phyloP scores from a whole-genome alignment of 1,140 invertebrate species.

The Odontomachus brunneus region DNA sequence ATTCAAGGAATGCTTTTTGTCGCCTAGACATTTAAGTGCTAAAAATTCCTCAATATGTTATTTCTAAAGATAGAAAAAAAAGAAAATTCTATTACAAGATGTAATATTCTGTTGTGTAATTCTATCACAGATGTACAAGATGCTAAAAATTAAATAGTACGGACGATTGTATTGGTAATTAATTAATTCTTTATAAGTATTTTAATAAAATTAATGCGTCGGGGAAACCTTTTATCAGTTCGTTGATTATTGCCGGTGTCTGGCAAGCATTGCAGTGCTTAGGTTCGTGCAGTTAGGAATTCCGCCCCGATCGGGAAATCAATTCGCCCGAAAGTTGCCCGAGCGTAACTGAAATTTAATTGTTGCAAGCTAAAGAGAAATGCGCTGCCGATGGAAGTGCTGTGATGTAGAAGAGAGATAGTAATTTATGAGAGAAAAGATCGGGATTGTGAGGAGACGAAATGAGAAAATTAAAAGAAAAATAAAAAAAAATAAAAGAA shows the following conservation, averaged over 20 bases:
- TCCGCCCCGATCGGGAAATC: not conserved
- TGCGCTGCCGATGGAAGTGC: not conserved
- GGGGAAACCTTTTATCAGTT: not conserved
- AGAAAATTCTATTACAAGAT: conserved; percentile 5
- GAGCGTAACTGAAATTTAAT: conserved; percentile 5
- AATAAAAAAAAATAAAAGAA: conserved; percentile 3
- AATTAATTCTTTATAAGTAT: conserved; percentile 9
- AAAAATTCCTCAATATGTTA: too few species aligned
- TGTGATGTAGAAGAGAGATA: conserved; percentile 8
- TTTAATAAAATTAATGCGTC: conserved; percentile 25
- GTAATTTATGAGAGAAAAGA: conserved; percentile 26
- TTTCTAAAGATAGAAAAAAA: not conserved
- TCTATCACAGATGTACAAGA: conserved; percentile 11
- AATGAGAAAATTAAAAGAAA: not conserved
- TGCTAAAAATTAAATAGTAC: not conserved
- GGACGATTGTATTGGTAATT: not conserved
- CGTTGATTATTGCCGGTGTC: conserved; percentile 4
- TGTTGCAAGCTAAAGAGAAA: conserved; percentile 14
- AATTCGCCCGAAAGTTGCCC: not conserved
- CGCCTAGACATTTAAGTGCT: too few species aligned
- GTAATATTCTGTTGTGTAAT: too few species aligned
- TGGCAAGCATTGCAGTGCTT: conserved; percentile 35
- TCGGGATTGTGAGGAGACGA: not conserved
- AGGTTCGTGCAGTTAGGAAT: conserved; percentile 26
- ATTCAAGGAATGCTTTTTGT: too few species aligned